Conservation (phyloP, 1,140 invertebrate species). For the Aethina tumida region DNA sequence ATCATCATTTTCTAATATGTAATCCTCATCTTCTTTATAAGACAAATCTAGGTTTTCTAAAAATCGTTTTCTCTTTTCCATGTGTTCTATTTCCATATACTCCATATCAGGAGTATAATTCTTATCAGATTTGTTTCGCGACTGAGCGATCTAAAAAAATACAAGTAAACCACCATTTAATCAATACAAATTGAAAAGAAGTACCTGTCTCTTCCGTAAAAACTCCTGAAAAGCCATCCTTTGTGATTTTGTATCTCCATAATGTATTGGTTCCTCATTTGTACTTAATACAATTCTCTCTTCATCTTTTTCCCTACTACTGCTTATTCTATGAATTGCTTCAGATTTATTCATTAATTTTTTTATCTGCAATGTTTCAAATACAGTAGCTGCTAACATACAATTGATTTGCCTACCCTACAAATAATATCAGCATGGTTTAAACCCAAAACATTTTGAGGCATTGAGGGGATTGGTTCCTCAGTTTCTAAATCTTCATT, state of each 20-base stretch:
- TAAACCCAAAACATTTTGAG: slow-evolving; percentile 58
- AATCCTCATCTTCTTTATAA: slow-evolving; percentile 17
- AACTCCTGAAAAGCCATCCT: slow-evolving; percentile 24
- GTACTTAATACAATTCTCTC: slow-evolving; percentile 1
- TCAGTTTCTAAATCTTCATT: slow-evolving; percentile 36
- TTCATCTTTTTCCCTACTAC: not conserved
- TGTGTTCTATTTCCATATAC: slow-evolving; percentile 17
- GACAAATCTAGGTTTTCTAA: slow-evolving; percentile 7
- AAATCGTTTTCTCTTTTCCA: slow-evolving; percentile 1
- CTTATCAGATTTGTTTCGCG: slow-evolving; percentile 12
- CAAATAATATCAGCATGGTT: slow-evolving; percentile 53
- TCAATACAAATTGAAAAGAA: slow-evolving; percentile 1
- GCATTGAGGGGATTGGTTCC: slow-evolving; percentile 48
- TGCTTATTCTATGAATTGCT: slow-evolving; percentile 13
- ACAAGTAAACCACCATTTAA: slow-evolving; percentile 9
- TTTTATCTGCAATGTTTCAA: slow-evolving; percentile 21
- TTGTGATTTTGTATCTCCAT: slow-evolving; percentile 15
- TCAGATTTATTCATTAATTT: slow-evolving; percentile 16
- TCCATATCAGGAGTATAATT: slow-evolving; percentile 25
- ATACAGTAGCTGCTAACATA: too few species aligned
- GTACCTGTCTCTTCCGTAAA: slow-evolving; percentile 22
- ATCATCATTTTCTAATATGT: slow-evolving; percentile 18
- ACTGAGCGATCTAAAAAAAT: slow-evolving; percentile 21
- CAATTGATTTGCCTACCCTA: slow-evolving; percentile 22
- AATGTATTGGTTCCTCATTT: slow-evolving; percentile 17